A percentile compares a stretch with the other conserved stretches of the same genome.
Evolutionary conservation across 2,888 invertebrate species (phyloP).

Genomic region (Drosophila atroscutellata): DNA sequence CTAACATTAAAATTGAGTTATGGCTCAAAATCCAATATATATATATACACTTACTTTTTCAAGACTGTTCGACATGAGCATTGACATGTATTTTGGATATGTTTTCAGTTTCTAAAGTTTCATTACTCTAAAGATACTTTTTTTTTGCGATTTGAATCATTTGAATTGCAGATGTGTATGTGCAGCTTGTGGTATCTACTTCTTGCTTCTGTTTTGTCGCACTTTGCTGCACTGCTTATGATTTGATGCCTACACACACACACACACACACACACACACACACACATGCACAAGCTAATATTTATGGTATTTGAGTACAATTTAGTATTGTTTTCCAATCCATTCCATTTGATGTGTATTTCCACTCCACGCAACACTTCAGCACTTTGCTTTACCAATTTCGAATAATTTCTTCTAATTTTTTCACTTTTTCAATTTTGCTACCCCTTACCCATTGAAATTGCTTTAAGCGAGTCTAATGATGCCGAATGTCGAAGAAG

Average conservation of each 20-base stretch:
- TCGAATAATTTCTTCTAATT: constrained; percentile 9
- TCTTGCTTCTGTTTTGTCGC: constrained; percentile 25
- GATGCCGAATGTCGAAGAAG: not conserved
- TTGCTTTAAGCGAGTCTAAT: not conserved
- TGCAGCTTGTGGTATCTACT: not conserved
- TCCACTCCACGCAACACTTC: constrained; percentile 41
- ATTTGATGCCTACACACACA: constrained; percentile 25
- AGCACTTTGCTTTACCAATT: constrained; percentile 36
- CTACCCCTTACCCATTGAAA: not conserved
- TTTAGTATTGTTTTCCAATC: constrained; percentile 27
- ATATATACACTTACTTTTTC: not conserved
- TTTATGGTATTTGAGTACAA: constrained; percentile 69
- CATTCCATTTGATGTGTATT: constrained; percentile 30
- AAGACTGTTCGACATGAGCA: no score
- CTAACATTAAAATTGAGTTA: not conserved
- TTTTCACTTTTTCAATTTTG: constrained; percentile 8
- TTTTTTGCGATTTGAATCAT: not conserved
- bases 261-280: constrained; percentile 3
- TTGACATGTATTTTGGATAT: no score
- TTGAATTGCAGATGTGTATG: not conserved
- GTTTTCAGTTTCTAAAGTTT: no score
- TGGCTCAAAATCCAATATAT: not conserved
- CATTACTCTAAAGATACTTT: no score
- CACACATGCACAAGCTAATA: constrained; percentile 52
- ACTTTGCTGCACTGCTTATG: constrained; percentile 30